Evolutionary conservation across 2,888 invertebrate genomes (phyloP).

Genomic region (Slavum lentiscoides): DNA sequence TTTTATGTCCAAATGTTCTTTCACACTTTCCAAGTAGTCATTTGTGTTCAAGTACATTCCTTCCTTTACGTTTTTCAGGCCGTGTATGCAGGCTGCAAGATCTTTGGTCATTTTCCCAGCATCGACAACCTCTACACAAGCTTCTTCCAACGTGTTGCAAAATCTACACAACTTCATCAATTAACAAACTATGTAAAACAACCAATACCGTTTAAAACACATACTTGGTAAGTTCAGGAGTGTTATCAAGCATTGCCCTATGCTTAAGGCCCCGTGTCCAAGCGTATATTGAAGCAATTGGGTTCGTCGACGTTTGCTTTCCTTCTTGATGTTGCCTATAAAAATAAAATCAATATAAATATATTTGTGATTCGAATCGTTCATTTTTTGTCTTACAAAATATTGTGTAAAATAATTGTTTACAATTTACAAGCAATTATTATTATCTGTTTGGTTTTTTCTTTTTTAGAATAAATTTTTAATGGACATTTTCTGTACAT

Average conservation of each 20-base stretch:
- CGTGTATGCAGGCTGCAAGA: conserved; percentile 83
- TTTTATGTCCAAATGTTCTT: conserved; percentile 69
- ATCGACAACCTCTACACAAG: conserved; percentile 82
- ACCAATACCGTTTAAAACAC: not conserved
- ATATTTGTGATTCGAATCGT: not conserved
- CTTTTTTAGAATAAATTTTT: too few species aligned
- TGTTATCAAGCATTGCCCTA: conserved; percentile 79
- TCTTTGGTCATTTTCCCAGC: conserved; percentile 87
- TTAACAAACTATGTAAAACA: not conserved
- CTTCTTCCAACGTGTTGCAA: conserved; percentile 73
- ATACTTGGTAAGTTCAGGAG: conserved; percentile 70
- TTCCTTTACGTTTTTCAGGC: conserved; percentile 77
- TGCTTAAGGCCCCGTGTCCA: conserved; percentile 86
- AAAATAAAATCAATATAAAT: conserved; percentile 61
- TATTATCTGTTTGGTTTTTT: too few species aligned
- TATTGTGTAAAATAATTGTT: not conserved
- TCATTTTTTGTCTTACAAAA: not conserved
- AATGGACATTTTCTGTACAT: too few species aligned
- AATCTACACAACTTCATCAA: conserved; percentile 62
- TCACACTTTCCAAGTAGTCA: conserved; percentile 83
- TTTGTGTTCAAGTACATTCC: conserved; percentile 78
- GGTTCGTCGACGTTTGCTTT: conserved; percentile 84
- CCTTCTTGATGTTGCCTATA: conserved; percentile 81
- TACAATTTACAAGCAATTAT: too few species aligned
- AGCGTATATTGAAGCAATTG: conserved; percentile 88